Evolutionary conservation across 2,113 vertebrate species (phyloP), one percentile per base, ranked within the genome.

Genomic region (Ailuropoda melanoleuca): DNA sequence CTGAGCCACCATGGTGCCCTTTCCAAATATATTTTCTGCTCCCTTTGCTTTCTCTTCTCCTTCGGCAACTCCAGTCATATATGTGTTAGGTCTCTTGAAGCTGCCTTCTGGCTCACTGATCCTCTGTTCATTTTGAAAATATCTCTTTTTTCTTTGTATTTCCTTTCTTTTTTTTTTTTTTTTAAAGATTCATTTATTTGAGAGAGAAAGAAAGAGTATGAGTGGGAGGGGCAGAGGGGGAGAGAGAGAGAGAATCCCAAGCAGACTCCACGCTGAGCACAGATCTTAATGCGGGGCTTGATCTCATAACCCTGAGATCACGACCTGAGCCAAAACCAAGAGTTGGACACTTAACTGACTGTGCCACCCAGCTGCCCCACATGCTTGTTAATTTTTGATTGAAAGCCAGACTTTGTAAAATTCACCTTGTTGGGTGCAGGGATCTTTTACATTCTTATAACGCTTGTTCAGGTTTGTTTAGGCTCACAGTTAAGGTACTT

Each of bases 351-450:
- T 68, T 68, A 10, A 21, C 8, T 1, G 18, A 68, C 8, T 21
- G 66, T 19, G 18, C 66, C 66, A 68, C 66, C 66, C 64, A 68
- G 34, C 34, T 26, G 3, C 64, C 64, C 34, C 34, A 68, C 66
- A 68, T 56, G 43, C 12, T 68, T 88, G 19, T 5, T 89, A 62
- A 29, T 87, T 93, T 94, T 64, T 88, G 24, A 50, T 55, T 55
- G 81, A 37, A 64, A 70, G 60, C 55, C 85, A 95, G 74, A 39
- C 39, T 89, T 88, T 39, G 53, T 97, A 50, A 70, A 70, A 90
- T 75, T 39, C 48, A 87, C 58, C 11, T 92, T 39, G 19, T 60
- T 70, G 66, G 70, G 39, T 84, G 39, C 12, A 50, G 75, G 12
- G 12, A 62, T 55, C 80, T 92, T 64, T 66, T 46, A 24, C 95